phyloP scores from a whole-genome alignment of 92 coral and sea anemone species.

The Epizoanthus ramosus region DNA sequence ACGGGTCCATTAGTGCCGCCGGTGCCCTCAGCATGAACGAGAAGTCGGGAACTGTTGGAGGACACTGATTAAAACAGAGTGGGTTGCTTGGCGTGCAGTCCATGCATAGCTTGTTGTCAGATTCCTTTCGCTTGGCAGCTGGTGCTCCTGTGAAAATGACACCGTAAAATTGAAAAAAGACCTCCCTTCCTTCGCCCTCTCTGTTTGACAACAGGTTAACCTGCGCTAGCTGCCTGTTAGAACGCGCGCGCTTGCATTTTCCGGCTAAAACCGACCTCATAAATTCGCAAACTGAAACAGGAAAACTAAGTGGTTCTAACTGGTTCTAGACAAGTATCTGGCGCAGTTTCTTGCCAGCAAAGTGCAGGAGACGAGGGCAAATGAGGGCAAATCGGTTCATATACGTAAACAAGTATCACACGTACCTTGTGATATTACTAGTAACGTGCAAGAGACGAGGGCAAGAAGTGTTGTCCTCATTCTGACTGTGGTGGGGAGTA shows the following conservation, averaged over 20 bases:
- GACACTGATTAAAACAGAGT: constrained; percentile 27
- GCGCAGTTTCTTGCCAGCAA: background rate
- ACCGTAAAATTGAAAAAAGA: too few relatives aligned
- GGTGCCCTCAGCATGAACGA: constrained; percentile 21
- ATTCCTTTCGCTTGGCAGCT: constrained; percentile 27
- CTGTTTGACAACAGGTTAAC: too few relatives aligned
- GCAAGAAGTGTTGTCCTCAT: constrained; percentile 34
- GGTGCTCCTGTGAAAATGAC: constrained; percentile 41
- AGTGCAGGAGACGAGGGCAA: background rate
- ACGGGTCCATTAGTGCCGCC: background rate
- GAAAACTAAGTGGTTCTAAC: too few relatives aligned
- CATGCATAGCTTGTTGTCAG: constrained; percentile 34
- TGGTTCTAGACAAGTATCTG: too few relatives aligned
- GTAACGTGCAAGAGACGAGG: constrained; percentile 33
- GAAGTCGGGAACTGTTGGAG: constrained; percentile 16
- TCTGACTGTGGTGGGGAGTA: constrained; percentile 19
- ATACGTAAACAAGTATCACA: background rate
- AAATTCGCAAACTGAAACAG: too few relatives aligned
- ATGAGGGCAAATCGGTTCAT: background rate
- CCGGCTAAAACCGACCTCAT: too few relatives aligned
- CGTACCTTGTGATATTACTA: constrained; percentile 39
- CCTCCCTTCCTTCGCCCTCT: too few relatives aligned
- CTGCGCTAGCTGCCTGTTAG: too few relatives aligned
- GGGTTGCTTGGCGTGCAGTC: constrained; percentile 17
- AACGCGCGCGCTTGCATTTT: too few relatives aligned